These are phyloP conservation scores for Characodon lateralis DNA, from an alignment of 2,797 vertebrate genomes.

Conservation along the genomic window DNA sequence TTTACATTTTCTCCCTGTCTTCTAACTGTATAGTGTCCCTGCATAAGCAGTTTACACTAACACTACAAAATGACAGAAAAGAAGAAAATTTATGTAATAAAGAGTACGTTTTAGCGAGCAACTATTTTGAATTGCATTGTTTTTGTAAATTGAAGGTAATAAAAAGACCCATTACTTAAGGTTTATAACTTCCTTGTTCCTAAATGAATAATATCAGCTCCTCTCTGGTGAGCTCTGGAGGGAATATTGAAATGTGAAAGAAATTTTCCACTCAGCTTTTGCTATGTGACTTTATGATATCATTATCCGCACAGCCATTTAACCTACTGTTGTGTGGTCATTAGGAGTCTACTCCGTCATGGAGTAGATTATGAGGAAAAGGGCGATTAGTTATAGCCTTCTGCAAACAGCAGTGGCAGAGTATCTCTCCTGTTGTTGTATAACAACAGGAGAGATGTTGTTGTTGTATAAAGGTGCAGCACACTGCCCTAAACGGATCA, in stretches of 20 bases:
- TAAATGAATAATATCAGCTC: constrained; percentile 1
- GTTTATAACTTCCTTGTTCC: neutral
- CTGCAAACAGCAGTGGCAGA: constrained; percentile 56
- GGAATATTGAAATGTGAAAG: constrained; percentile 10
- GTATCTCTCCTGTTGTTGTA: constrained; percentile 56
- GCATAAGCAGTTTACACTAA: neutral
- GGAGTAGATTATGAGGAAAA: constrained; percentile 59
- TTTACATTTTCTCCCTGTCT: neutral
- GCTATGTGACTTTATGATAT: constrained; percentile 27
- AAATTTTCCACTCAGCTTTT: constrained; percentile 26
- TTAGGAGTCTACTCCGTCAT: constrained; percentile 53
- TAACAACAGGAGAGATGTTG: constrained; percentile 54
- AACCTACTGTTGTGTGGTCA: constrained; percentile 31
- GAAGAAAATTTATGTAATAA: neutral
- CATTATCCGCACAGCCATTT: constrained; percentile 32
- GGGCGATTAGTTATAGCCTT: constrained; percentile 60
- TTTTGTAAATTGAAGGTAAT: neutral
- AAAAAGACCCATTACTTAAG: neutral
- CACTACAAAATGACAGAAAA: neutral
- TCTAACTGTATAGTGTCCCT: too few species aligned
- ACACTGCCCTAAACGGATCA: neutral
- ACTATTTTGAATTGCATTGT: neutral
- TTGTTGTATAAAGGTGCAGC: constrained; percentile 69
- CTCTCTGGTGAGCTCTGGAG: neutral
- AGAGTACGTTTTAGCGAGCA: neutral